A percentile compares a stretch with the other conserved stretches of the same genome.
phyloP scores from a whole-genome alignment of 2,888 invertebrate species.

The Philhelius pedissequus region DNA sequence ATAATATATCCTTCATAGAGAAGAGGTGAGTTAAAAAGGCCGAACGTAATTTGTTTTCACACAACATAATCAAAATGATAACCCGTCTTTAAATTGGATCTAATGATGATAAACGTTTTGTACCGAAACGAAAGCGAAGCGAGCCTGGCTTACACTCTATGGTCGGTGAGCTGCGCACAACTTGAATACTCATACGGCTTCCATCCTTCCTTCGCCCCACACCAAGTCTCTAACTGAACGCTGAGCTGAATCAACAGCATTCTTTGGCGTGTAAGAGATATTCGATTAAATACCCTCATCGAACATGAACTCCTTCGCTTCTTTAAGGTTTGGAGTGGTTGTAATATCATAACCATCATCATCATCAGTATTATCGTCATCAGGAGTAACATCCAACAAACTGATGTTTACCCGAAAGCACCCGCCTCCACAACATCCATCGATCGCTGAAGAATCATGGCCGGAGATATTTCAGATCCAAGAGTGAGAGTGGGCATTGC shows the following conservation, averaged over 20 bases:
- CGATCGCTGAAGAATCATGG: not conserved
- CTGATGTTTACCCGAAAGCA: constrained; percentile 61
- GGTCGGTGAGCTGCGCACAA: not conserved
- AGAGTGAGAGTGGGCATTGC: constrained; percentile 53
- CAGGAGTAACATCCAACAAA: constrained; percentile 62
- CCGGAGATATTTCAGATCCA: not conserved
- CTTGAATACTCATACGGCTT: not conserved
- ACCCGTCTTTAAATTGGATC: constrained; percentile 79
- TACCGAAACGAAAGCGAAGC: constrained; percentile 70
- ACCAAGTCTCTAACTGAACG: not conserved
- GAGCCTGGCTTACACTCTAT: constrained; percentile 45
- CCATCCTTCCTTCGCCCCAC: not conserved
- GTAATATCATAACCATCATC: constrained; percentile 44
- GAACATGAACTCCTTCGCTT: constrained; percentile 60
- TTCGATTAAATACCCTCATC: constrained; percentile 77
- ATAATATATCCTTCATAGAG: not conserved
- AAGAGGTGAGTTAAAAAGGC: constrained; percentile 71
- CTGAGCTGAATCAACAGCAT: constrained; percentile 72
- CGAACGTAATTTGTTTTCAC: constrained; percentile 79
- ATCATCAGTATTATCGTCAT: constrained; percentile 67
- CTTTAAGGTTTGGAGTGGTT: not conserved
- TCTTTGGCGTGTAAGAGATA: constrained; percentile 79
- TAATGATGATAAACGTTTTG: constrained; percentile 78
- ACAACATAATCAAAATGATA: constrained; percentile 79
- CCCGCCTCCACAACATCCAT: constrained; percentile 23